phyloP scores from a whole-genome alignment of 2,113 vertebrate genomes.

The Seriola dumerili region DNA sequence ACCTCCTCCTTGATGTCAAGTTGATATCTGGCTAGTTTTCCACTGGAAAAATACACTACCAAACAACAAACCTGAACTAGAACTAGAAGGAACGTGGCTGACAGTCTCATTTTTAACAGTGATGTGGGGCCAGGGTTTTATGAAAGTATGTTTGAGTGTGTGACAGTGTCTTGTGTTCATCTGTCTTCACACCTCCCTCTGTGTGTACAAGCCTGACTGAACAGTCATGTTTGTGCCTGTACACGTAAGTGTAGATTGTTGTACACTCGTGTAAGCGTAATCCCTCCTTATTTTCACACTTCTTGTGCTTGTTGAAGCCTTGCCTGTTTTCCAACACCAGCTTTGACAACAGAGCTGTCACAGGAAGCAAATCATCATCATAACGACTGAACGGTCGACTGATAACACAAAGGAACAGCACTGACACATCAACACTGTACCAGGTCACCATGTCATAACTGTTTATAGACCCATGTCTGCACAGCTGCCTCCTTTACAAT shows the following conservation, averaged over 20 bases:
- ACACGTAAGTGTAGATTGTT: conserved; percentile 32
- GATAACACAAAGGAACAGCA: conserved; percentile 67
- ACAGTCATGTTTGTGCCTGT: conserved; percentile 38
- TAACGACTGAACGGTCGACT: conserved; percentile 43
- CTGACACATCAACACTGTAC: conserved; percentile 69
- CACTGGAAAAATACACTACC: not conserved
- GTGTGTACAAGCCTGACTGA: conserved; percentile 16
- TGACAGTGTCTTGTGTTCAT: not conserved
- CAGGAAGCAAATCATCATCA: conserved; percentile 66
- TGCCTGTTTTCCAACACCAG: conserved; percentile 36
- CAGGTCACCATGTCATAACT: conserved; percentile 65
- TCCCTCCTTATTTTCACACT: conserved; percentile 53
- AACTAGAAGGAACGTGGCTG: not conserved
- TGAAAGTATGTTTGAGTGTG: not conserved
- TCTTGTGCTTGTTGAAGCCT: conserved; percentile 39
- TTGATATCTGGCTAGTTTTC: not conserved
- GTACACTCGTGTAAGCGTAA: conserved; percentile 25
- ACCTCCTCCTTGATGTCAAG: not conserved
- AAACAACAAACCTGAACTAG: not conserved
- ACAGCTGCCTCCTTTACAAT: conserved; percentile 68
- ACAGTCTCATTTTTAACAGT: not conserved
- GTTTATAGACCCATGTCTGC: conserved; percentile 65
- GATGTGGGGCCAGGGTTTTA: not conserved
- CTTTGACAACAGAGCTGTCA: conserved; percentile 61
- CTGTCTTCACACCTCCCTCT: conserved; percentile 31